A percentile compares a stretch with the other conserved stretches of the same genome.
These are phyloP conservation scores for Nasonovia ribisnigri DNA, from an alignment of 2,888 invertebrate genomes.

Conservation along the genomic window DNA sequence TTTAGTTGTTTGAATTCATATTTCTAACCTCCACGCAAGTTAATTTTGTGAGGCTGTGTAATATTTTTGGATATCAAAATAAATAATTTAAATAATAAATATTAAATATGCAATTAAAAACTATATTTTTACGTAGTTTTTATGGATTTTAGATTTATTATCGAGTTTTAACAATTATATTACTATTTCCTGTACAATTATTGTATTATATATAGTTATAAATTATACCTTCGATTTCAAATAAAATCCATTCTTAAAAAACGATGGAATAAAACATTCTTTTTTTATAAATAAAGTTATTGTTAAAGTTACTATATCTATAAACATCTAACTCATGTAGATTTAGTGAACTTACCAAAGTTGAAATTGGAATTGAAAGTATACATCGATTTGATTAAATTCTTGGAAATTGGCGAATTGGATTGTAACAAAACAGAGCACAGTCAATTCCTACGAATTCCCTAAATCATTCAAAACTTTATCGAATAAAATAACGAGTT, in stretches of 20 bases:
- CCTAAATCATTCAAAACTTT: slow-evolving; percentile 18
- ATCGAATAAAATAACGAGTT: not conserved
- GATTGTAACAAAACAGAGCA: not conserved
- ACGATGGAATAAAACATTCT: not conserved
- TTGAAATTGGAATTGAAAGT: slow-evolving; percentile 28
- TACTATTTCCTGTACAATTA: no score
- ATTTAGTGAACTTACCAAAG: slow-evolving; percentile 25
- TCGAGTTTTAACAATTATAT: not conserved
- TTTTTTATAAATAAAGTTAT: not conserved
- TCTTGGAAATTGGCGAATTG: not conserved
- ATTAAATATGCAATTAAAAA: not conserved
- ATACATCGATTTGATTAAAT: slow-evolving; percentile 28
- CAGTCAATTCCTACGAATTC: not conserved
- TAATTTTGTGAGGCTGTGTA: no score
- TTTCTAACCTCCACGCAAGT: no score
- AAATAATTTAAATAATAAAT: no score
- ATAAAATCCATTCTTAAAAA: not conserved
- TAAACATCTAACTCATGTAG: not conserved
- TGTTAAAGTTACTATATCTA: not conserved
- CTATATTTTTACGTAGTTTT: not conserved
- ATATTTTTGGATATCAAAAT: no score
- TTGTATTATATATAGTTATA: not conserved
- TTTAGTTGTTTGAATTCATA: not conserved
- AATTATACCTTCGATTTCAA: not conserved
- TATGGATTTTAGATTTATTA: not conserved